phyloP scores from a whole-genome alignment of 2,888 invertebrate genomes.

The Eurytoma californica region DNA sequence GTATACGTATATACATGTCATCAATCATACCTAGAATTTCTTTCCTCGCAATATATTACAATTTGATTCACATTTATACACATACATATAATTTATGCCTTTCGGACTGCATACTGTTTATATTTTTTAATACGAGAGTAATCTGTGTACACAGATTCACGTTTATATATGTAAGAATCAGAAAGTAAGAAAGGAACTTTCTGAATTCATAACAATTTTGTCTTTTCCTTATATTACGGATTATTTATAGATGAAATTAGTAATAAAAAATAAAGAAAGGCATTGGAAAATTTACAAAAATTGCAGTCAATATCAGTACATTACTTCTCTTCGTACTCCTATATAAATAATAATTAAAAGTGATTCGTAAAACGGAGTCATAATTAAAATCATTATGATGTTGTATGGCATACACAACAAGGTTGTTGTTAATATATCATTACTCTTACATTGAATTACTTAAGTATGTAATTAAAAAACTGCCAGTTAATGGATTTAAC shows the following conservation, averaged over 20 bases:
- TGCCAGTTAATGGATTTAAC: slow-evolving; percentile 22
- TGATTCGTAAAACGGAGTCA: slow-evolving; percentile 42
- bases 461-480: slow-evolving; percentile 34
- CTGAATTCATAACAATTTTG: slow-evolving; percentile 49
- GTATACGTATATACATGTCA: slow-evolving; percentile 43
- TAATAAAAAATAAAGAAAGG: slow-evolving; percentile 29
- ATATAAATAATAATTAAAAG: slow-evolving; percentile 40
- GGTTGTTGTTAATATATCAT: slow-evolving; percentile 28
- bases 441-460: slow-evolving; percentile 35
- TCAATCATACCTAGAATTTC: slow-evolving; percentile 48
- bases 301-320: slow-evolving; percentile 35
- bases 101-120: slow-evolving; percentile 40
- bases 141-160: slow-evolving; percentile 54
- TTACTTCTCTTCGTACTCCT: slow-evolving; percentile 34
- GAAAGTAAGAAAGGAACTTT: slow-evolving; percentile 39
- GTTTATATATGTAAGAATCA: slow-evolving; percentile 45
- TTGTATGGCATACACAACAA: slow-evolving; percentile 49
- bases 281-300: slow-evolving; percentile 48
- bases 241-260: slow-evolving; percentile 42
- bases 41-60: slow-evolving; percentile 69
- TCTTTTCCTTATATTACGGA: slow-evolving; percentile 40
- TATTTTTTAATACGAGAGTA: slow-evolving; percentile 47
- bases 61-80: slow-evolving; percentile 71
- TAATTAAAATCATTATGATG: slow-evolving; percentile 33
- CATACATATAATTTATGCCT: slow-evolving; percentile 63